Evolutionary conservation across 2,888 invertebrate species (phyloP), one percentile per base, ranked within the genome.

Genomic region (Trissolcus japonicus): DNA sequence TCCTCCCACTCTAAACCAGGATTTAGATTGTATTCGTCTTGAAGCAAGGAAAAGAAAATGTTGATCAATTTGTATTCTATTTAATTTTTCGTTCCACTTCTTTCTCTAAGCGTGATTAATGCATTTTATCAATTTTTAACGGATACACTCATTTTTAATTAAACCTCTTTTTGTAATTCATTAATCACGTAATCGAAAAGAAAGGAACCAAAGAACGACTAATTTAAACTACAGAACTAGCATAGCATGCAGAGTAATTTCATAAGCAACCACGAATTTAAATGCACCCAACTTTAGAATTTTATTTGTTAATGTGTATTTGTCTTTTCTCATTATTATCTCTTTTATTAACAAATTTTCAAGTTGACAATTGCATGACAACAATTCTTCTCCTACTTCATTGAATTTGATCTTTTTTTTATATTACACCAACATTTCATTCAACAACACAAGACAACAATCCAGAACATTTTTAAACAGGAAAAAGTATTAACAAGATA

Each of bases 1-100:
- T 97, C 97, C 94, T 97, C 97, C 97, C 97, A 97, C 93, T 97
- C 97, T 96, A 97, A 96, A 95, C 96, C 96, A 94, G 96, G 96
- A 94, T 96, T 96, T 94, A 97, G 96, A 96, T 97, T 96, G 96
- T 97, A 97, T 94, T 97, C 97, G 94, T 97, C 97, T 97, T 96
- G 95, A 95, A 94, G 94, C 89, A 90, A 89, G 90, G 90, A 90
- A 90, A 90, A 91, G 90, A 90, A 90, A 90, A 89, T 87, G 86
- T 89, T 89, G 90, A 89, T 89, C 89, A 90, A 90, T 89, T 86
- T 81, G 85, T 86, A 86, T 87, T 80, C 83, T 84, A 82, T 84
- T 85, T 62, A 46, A 35, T 81, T 83, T 79, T 79, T 7, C 82
- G 82, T 80, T 80, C 79, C 78, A 25, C 41, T 61, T 50, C 46